A percentile compares a stretch with the other conserved stretches of the same genome.
phyloP scores from a whole-genome alignment of 2,888 invertebrate species.

The Lapara coniferarum region DNA sequence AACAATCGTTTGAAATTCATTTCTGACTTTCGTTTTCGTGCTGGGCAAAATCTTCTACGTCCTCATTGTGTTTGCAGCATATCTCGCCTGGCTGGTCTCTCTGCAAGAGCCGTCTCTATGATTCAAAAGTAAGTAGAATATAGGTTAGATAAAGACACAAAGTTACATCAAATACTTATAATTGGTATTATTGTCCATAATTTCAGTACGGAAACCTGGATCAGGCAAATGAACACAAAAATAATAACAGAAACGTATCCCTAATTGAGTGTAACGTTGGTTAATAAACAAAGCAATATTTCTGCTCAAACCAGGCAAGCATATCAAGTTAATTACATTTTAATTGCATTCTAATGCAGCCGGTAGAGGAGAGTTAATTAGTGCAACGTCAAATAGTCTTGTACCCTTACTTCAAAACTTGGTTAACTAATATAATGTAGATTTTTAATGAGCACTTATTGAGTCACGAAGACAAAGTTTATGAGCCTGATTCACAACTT shows the following conservation, averaged over 20 bases:
- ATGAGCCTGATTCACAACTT: not conserved
- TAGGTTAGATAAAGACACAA: too few relatives aligned
- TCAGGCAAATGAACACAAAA: not conserved
- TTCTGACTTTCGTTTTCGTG: not conserved
- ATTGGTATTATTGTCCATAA: too few relatives aligned
- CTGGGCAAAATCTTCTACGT: too few relatives aligned
- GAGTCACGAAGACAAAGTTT: not conserved
- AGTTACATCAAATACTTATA: too few relatives aligned
- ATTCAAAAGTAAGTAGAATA: too few relatives aligned
- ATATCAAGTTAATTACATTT: constrained; percentile 36
- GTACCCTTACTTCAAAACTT: constrained; percentile 6
- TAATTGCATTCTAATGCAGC: constrained; percentile 39
- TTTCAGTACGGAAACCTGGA: too few relatives aligned
- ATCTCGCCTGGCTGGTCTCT: too few relatives aligned
- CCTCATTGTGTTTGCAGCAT: too few relatives aligned
- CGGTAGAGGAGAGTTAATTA: constrained; percentile 34
- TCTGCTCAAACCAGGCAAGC: not conserved
- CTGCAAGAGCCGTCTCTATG: too few relatives aligned
- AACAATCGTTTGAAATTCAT: not conserved
- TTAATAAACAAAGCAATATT: constrained; percentile 18
- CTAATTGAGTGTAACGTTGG: not conserved
- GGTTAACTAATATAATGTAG: constrained; percentile 22
- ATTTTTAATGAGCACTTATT: constrained; percentile 7
- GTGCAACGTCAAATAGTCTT: constrained; percentile 30
- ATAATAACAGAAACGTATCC: not conserved